Conservation (phyloP, 2,888 invertebrate genomes). For the Theretra japonica region DNA sequence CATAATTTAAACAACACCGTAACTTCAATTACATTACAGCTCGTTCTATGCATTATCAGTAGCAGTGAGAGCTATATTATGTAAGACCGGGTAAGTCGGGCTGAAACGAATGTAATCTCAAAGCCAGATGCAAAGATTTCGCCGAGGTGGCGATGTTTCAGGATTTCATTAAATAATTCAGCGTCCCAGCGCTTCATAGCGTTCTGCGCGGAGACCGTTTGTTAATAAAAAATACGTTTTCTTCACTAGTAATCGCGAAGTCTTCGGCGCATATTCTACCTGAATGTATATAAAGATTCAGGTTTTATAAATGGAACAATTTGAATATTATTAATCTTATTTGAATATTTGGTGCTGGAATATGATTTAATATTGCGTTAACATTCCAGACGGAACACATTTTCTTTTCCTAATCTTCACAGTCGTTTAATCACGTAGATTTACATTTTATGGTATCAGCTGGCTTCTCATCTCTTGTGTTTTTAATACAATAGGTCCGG, state of each 20-base stretch:
- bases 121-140: background rate
- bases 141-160: background rate
- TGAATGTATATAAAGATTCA: background rate
- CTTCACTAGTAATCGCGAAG: background rate
- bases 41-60: too few species aligned
- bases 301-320: background rate
- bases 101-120: slow-evolving; percentile 6
- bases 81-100: background rate
- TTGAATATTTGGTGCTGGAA: too few species aligned
- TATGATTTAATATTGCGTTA: too few species aligned
- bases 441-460: too few species aligned
- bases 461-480: too few species aligned
- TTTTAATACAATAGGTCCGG: too few species aligned
- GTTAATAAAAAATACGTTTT: slow-evolving; percentile 19
- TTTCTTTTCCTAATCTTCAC: too few species aligned
- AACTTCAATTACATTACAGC: too few species aligned
- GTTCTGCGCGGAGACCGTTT: background rate
- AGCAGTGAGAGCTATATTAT: background rate
- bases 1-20: too few species aligned
- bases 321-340: background rate
- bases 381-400: too few species aligned
- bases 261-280: background rate
- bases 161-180: slow-evolving; percentile 26
- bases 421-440: too few species aligned
- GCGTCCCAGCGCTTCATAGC: slow-evolving; percentile 3